phyloP scores from a whole-genome alignment of 2,113 vertebrate species.

The Sander lucioperca region DNA sequence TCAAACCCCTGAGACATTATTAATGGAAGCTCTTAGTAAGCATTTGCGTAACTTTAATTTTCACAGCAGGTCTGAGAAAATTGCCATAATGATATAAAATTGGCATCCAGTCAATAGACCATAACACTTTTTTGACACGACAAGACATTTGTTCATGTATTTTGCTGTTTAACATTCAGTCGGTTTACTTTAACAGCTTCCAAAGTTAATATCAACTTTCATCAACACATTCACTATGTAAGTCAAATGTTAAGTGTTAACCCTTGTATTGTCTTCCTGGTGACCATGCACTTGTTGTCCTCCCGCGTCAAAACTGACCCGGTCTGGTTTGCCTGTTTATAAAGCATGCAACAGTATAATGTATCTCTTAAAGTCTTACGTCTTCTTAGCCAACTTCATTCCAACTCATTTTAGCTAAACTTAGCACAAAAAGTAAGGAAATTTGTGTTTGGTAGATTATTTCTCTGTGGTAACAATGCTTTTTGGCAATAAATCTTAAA shows the following conservation, averaged over 20 bases:
- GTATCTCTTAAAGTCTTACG: too few relatives aligned
- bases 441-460: too few relatives aligned
- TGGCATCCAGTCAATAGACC: neutral
- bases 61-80: neutral
- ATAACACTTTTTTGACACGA: neutral
- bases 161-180: neutral
- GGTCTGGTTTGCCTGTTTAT: too few relatives aligned
- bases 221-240: neutral
- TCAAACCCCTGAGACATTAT: neutral
- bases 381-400: too few relatives aligned
- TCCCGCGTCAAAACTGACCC: too few relatives aligned
- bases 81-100: neutral
- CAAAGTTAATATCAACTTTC: neutral
- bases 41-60: constrained; percentile 39
- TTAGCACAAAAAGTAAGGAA: too few relatives aligned
- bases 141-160: neutral
- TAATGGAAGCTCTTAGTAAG: constrained; percentile 6
- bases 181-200: neutral
- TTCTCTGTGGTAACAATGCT: too few relatives aligned
- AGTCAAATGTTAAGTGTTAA: neutral
- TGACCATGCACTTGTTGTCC: too few relatives aligned
- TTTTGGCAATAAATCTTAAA: too few relatives aligned
- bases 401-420: too few relatives aligned
- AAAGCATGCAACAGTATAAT: too few relatives aligned
- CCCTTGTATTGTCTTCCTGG: too few relatives aligned